A percentile compares a stretch with the other conserved stretches of the same genome.
Conservation (phyloP, 2,888 invertebrate genomes). For the Flabesymbios commensalis region DNA sequence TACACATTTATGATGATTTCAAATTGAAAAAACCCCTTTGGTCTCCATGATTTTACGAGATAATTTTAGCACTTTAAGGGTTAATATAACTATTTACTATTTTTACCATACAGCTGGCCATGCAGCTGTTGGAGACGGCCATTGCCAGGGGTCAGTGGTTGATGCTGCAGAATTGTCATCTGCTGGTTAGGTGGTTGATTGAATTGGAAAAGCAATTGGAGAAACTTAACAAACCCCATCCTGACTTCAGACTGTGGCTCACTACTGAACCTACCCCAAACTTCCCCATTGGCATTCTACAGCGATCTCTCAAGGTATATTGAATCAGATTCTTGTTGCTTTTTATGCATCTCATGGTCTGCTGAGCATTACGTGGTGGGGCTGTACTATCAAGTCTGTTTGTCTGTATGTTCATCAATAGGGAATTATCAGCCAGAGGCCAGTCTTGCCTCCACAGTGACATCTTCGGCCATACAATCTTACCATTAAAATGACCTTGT, state of each 20-base stretch:
- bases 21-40: too few relatives aligned
- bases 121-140: conserved; percentile 60
- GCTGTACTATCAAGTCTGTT: too few relatives aligned
- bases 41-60: too few relatives aligned
- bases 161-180: conserved; percentile 90
- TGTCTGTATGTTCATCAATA: too few relatives aligned
- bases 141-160: conserved; percentile 78
- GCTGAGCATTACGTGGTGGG: neutral
- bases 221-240: conserved; percentile 78
- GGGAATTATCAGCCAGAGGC: too few relatives aligned
- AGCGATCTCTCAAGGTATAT: conserved; percentile 76
- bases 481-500: too few relatives aligned
- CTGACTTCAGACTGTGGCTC: conserved; percentile 89
- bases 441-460: too few relatives aligned
- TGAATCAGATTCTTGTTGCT: neutral
- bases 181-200: conserved; percentile 78
- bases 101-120: conserved; percentile 69
- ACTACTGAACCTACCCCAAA: conserved; percentile 85
- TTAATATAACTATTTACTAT: too few relatives aligned
- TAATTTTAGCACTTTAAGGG: too few relatives aligned
- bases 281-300: conserved; percentile 88
- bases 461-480: too few relatives aligned
- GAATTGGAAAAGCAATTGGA: conserved; percentile 84
- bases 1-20: too few relatives aligned
- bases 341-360: neutral